These are phyloP conservation scores for Bagarius yarrelli DNA, from an alignment of 2,113 vertebrate genomes.

Conservation along the genomic window DNA sequence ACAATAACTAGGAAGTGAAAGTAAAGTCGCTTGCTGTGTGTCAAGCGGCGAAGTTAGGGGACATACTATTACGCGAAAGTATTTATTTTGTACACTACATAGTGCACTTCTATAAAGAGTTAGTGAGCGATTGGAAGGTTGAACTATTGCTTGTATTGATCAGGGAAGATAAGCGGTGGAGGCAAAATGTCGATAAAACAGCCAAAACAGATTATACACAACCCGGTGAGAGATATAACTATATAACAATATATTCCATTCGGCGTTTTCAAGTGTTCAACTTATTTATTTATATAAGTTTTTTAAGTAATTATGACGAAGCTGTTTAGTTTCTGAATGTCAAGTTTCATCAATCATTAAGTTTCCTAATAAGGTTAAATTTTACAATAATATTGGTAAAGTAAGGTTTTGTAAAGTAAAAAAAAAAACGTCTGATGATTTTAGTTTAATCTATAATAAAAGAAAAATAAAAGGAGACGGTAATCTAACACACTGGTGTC, in stretches of 20 bases:
- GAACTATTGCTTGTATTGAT: background rate
- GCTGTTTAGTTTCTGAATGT: background rate
- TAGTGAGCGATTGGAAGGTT: background rate
- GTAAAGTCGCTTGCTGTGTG: background rate
- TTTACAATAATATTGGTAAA: background rate
- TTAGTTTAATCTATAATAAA: too few relatives aligned
- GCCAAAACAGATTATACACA: conserved; percentile 65
- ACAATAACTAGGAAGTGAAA: conserved; percentile 43
- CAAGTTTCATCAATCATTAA: background rate
- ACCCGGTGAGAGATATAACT: conserved; percentile 60
- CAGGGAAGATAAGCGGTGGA: background rate
- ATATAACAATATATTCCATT: background rate
- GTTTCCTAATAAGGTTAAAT: background rate
- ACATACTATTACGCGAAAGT: background rate
- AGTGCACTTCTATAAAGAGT: background rate
- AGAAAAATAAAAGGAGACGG: background rate
- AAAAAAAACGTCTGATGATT: too few relatives aligned
- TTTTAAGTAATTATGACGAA: background rate
- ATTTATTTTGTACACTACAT: background rate
- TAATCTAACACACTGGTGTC: background rate
- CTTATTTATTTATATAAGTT: background rate
- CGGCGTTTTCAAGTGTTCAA: background rate
- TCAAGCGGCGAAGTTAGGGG: too few relatives aligned
- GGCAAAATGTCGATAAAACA: conserved; percentile 61
- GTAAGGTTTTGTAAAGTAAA: too few relatives aligned